Base-by-base conservation (phyloP, 2,113 vertebrate genomes). In the Gasterosteus aculeatus region DNA sequence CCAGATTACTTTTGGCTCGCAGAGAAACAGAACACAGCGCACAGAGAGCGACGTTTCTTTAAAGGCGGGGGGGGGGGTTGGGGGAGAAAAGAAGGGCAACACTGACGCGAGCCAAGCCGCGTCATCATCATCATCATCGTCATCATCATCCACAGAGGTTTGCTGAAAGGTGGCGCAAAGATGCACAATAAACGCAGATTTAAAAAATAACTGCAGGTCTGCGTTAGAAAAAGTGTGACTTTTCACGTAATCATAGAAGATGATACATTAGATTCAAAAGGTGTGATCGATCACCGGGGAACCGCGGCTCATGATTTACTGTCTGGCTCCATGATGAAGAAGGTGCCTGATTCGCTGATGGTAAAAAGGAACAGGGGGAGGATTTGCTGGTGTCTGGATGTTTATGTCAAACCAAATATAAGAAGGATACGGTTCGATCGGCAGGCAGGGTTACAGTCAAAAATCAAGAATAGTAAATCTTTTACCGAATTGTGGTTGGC, bases 1-100 rank as follows among this genome's bases (percentile, higher is more conserved):
- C 51, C 62, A 82, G 73, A 77, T 69, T 77, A 80, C 69, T 0
- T 19, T 41, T 75, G 84, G 78, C 73, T 69, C 64, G 74, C 80
- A 75, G 44, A 68, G 49, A 71, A 77, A 75, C 62, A 29, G 77
- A 74, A 79, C 12, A 18, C 56, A 49, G 15, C 73, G 69, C 49
- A 70, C 58, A 81, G 39, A 72, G 58, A 89, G 26, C 3, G 26
- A 71, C 47, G 42, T 33, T 46, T 49, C 59, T 74, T 81, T 51
- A 68, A 69, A 56, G 66, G 44, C 33, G 39, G 53, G 33, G 33
- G 5, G 33, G 33, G 33, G 33, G 33, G 33, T 5, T 2, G 33
- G 5, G 33, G 33, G 33, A 5, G 33, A 41, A 41, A 69, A 69
- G 53, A 57, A 53, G 47, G 22, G 62, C 14, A 58, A 53, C 26